Conservation (phyloP, 2,797 vertebrate species). For the Eulemur mongoz region DNA sequence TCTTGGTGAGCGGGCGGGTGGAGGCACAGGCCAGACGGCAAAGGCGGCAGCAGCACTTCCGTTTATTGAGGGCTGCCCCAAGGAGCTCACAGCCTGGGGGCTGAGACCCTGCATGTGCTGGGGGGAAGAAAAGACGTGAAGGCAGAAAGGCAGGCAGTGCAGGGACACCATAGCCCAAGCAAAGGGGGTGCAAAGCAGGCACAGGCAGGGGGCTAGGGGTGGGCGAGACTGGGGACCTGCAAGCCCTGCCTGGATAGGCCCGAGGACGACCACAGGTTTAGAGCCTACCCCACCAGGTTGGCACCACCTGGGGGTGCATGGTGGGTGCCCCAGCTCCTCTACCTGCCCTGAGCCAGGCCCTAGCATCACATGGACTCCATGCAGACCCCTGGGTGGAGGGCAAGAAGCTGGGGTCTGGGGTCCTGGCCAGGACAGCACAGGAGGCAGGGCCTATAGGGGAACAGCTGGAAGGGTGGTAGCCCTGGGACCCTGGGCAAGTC, state of each 20-base stretch:
- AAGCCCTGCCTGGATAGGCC: not conserved
- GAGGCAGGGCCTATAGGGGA: not conserved
- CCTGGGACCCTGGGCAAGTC: not conserved
- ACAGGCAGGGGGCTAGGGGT: not conserved
- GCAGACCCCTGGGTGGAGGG: not conserved
- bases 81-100: conserved; percentile 70
- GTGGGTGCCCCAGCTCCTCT: not conserved
- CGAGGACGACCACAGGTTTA: not conserved
- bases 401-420: not conserved
- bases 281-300: not conserved
- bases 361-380: not conserved
- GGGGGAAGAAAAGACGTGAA: not conserved
- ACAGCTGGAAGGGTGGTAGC: not conserved
- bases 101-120: conserved; percentile 34
- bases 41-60: conserved; percentile 60
- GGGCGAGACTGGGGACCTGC: not conserved
- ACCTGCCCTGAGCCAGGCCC: not conserved
- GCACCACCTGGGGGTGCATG: not conserved
- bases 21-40: conserved; percentile 54
- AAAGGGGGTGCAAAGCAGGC: conserved; percentile 56
- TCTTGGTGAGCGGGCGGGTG: not conserved
- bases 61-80: conserved; percentile 77
- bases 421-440: not conserved
- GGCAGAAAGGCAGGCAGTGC: conserved; percentile 32
- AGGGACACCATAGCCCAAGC: conserved; percentile 36